These are phyloP conservation scores for Drosophila virilis DNA, from an alignment of 1,140 invertebrate species.

Conservation along the genomic window DNA sequence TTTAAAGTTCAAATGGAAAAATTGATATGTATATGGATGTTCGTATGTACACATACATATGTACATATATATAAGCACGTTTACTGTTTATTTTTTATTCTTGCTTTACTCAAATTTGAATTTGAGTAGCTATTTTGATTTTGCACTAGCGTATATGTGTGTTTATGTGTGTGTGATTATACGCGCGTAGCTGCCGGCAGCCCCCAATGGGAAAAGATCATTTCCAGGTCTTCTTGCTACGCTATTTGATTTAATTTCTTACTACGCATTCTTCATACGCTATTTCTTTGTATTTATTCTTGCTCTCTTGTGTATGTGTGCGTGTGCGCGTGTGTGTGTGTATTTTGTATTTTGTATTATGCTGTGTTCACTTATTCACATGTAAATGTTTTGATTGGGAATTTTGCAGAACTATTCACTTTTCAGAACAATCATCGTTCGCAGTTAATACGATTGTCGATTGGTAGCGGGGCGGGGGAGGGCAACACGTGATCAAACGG, in stretches of 20 bases:
- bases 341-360: constrained; percentile 41
- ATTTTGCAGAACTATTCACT: constrained; percentile 41
- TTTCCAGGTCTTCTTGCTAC: constrained; percentile 16
- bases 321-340: constrained; percentile 11
- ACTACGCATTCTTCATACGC: constrained; percentile 60
- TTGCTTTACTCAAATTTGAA: constrained; percentile 68
- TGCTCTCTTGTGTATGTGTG: constrained; percentile 10
- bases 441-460: not conserved
- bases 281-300: constrained; percentile 34
- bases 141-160: constrained; percentile 33
- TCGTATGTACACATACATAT: constrained; percentile 3
- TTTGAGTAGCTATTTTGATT: constrained; percentile 42
- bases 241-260: constrained; percentile 39
- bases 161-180: constrained; percentile 16
- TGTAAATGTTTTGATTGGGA: constrained; percentile 46
- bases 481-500: constrained; percentile 45
- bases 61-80: constrained; percentile 74
- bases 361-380: constrained; percentile 31
- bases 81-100: constrained; percentile 39
- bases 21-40: constrained; percentile 40
- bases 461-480: not conserved
- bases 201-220: constrained; percentile 27
- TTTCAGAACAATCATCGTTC: constrained; percentile 22
- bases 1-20: constrained; percentile 79
- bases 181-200: constrained; percentile 28